phyloP scores from a whole-genome alignment of 2,888 invertebrate genomes.

The Volucella inflata region DNA sequence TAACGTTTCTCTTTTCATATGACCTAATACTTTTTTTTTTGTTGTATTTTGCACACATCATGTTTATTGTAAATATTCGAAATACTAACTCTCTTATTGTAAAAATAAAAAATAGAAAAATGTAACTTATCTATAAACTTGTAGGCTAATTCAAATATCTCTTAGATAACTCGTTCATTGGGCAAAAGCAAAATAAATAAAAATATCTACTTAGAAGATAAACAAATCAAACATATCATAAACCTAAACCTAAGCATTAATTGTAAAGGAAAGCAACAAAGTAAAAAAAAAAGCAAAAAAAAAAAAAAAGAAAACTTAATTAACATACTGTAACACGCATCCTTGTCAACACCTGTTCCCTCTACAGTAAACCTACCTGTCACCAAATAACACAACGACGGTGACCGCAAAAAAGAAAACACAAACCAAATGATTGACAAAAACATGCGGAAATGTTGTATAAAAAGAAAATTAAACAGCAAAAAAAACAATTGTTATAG shows the following conservation, averaged over 20 bases:
- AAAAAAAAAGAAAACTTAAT: slow-evolving; percentile 11
- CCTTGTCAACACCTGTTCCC: slow-evolving; percentile 41
- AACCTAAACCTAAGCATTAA: slow-evolving; percentile 17
- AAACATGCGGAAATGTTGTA: slow-evolving; percentile 27
- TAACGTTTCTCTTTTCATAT: not conserved
- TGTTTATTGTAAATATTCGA: slow-evolving; percentile 34
- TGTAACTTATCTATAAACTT: slow-evolving; percentile 36
- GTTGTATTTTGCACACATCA: not conserved
- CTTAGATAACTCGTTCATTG: slow-evolving; percentile 42
- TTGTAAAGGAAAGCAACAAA: slow-evolving; percentile 12
- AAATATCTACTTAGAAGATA: slow-evolving; percentile 37
- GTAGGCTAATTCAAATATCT: slow-evolving; percentile 41
- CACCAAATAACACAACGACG: slow-evolving; percentile 22
- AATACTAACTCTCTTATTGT: slow-evolving; percentile 31
- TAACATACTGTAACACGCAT: slow-evolving; percentile 6
- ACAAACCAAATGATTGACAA: slow-evolving; percentile 42
- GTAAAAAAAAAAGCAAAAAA: slow-evolving; percentile 7
- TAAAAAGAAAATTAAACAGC: not conserved
- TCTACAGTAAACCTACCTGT: slow-evolving; percentile 7
- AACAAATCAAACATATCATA: slow-evolving; percentile 61
- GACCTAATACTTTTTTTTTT: slow-evolving; percentile 3
- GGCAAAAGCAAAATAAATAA: slow-evolving; percentile 16
- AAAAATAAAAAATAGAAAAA: slow-evolving; percentile 23
- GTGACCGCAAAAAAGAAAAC: not conserved
- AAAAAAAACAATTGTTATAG: slow-evolving; percentile 9